Base-by-base conservation (phyloP, 2,113 vertebrate species). In the Struthidea cinerea region DNA sequence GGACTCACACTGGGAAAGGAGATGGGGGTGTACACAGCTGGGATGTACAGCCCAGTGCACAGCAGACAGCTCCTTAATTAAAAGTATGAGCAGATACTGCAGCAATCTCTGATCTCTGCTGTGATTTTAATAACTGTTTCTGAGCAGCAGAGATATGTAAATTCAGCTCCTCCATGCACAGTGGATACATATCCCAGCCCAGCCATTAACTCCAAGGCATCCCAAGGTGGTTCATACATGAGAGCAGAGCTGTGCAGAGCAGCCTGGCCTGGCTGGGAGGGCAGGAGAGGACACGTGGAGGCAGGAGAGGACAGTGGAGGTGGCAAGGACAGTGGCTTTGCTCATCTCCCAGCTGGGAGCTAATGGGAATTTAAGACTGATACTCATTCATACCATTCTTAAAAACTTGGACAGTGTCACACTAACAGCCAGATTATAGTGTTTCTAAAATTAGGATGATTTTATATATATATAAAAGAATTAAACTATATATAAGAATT, bases 21-120 rank as follows among this genome's bases (percentile, higher is more conserved):
- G 59, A 74, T 15, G 52, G 42, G 16, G 8, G 2, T 16, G 42
- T 37, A n/a, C n/a, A n/a, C 41, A n/a, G 68, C 59, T 75, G 63
- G 59, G 35, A 79, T 10, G 57, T 39, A 53, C 27, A 86, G 64
- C 44, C 37, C n/a, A 52, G 42, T 3, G 33, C 5, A 1, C 84
- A 77, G 70, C 85, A 90, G 63, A 77, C 85, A 84, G 21, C 30
- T 44, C 70, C 85, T 83, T 80, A 86, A 75, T 94, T 88, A 95
- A 86, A 93, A 83, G 15, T 13, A 23, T 20, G 42, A 95, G 56
- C 68, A 96, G 87, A 70, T 19, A 76, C n/a, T 42, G 52, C 1
- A 70, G 78, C 60, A 86, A 84, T 65, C 76, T 79, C 87, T 88
- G 32, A 74, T 85, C 70, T 94, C 82, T 80, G 59, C 79, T 84